Evolutionary conservation across 2,888 invertebrate species (phyloP).

Genomic region (Tyria jacobaeae): DNA sequence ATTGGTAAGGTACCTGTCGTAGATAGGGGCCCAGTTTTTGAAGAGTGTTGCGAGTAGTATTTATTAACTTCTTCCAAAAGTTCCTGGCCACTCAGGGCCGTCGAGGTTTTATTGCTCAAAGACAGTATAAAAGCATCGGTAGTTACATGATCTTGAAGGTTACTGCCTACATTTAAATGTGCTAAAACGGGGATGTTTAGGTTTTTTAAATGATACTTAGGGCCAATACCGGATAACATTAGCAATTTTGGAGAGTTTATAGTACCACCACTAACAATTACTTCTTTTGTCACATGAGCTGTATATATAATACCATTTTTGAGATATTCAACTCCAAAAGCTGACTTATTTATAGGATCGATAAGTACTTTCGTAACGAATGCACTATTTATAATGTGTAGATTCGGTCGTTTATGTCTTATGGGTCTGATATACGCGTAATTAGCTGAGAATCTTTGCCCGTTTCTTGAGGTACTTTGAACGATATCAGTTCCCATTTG

Average conservation of each 20-base stretch:
- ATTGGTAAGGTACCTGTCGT: slow-evolving; percentile 84
- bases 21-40: slow-evolving; percentile 83
- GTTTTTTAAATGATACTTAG: slow-evolving; percentile 80
- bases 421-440: slow-evolving; percentile 89
- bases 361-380: slow-evolving; percentile 87
- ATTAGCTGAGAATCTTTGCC: slow-evolving; percentile 88
- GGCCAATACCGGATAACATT: slow-evolving; percentile 90
- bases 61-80: slow-evolving; percentile 74
- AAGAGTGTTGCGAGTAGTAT: slow-evolving; percentile 70
- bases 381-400: slow-evolving; percentile 82
- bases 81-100: slow-evolving; percentile 71
- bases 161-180: slow-evolving; percentile 90
- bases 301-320: slow-evolving; percentile 75
- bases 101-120: slow-evolving; percentile 85
- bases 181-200: slow-evolving; percentile 85
- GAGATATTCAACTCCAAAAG: slow-evolving; percentile 74
- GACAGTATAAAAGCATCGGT: slow-evolving; percentile 82
- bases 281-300: slow-evolving; percentile 86
- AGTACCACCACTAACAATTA: slow-evolving; percentile 87
- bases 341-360: slow-evolving; percentile 82
- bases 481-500: slow-evolving; percentile 88
- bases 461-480: slow-evolving; percentile 88
- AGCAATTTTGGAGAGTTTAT: slow-evolving; percentile 88
- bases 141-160: slow-evolving; percentile 92
- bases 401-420: slow-evolving; percentile 81